Conservation (phyloP, 2,888 invertebrate species). For the Cheilosia variabilis region DNA sequence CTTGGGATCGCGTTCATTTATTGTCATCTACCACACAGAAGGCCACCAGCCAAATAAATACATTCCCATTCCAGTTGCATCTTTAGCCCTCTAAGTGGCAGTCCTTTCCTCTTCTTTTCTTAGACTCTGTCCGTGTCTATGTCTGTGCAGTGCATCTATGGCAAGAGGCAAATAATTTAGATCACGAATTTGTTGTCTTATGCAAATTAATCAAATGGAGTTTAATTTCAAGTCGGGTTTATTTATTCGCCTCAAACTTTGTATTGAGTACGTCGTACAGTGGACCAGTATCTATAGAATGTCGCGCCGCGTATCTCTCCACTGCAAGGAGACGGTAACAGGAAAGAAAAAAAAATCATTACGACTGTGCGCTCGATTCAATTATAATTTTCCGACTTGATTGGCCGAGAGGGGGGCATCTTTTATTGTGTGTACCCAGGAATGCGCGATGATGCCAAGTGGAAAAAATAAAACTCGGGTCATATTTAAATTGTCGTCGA, state of each 20-base stretch:
- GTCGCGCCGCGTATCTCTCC: conserved; percentile 61
- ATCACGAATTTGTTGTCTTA: conserved; percentile 84
- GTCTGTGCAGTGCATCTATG: conserved; percentile 4
- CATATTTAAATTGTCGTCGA: conserved; percentile 57
- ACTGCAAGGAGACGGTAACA: conserved; percentile 11
- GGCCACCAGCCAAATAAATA: conserved; percentile 1
- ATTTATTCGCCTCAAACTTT: conserved; percentile 46
- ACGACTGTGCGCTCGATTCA: conserved; percentile 65
- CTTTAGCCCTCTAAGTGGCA: conserved; percentile 79
- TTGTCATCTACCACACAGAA: conserved; percentile 18
- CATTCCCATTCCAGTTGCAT: conserved; percentile 65
- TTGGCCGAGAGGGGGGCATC: conserved; percentile 17
- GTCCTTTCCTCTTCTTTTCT: conserved; percentile 17
- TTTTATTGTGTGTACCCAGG: conserved; percentile 8
- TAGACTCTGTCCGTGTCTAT: conserved; percentile 11
- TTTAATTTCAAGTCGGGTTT: conserved; percentile 76
- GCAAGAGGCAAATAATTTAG: conserved; percentile 81
- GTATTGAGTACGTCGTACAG: conserved; percentile 26
- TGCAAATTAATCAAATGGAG: conserved; percentile 84
- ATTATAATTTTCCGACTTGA: conserved; percentile 73
- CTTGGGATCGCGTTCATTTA: conserved; percentile 39
- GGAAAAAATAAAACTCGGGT: conserved; percentile 10
- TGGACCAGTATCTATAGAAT: conserved; percentile 44
- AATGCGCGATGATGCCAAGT: conserved; percentile 17
- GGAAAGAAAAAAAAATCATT: conserved; percentile 47